These are phyloP conservation scores for Drosophila colorata DNA, from an alignment of 2,888 invertebrate species.

Conservation along the genomic window DNA sequence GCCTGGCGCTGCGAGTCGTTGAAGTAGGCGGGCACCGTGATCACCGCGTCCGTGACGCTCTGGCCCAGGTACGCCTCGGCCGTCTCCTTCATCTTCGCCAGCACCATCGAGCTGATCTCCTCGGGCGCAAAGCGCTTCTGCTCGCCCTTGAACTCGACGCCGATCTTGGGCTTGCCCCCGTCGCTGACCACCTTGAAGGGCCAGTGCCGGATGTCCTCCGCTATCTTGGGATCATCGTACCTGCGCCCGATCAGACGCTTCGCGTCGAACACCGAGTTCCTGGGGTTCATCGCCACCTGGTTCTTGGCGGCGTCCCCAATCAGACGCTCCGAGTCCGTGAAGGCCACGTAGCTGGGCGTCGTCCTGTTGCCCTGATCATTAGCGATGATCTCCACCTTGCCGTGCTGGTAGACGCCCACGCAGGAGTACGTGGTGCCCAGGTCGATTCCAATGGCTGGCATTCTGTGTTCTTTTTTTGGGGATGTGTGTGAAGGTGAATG, in stretches of 20 bases:
- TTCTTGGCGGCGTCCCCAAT: conserved; percentile 92
- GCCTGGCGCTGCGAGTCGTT: conserved; percentile 32
- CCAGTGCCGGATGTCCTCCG: conserved; percentile 97
- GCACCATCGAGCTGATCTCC: conserved; percentile 96
- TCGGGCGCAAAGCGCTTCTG: conserved; percentile 94
- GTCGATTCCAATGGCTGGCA: conserved; percentile 88
- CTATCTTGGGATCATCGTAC: conserved; percentile 94
- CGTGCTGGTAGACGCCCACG: conserved; percentile 92
- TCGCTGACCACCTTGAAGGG: conserved; percentile 95
- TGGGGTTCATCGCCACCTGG: conserved; percentile 95
- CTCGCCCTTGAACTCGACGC: conserved; percentile 95
- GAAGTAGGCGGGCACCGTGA: conserved; percentile 33
- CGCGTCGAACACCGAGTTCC: conserved; percentile 96
- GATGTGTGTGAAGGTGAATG: not conserved
- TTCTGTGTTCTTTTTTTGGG: conserved; percentile 47
- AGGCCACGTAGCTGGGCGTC: conserved; percentile 88
- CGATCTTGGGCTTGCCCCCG: conserved; percentile 92
- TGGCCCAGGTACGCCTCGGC: conserved; percentile 95
- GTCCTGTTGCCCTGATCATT: conserved; percentile 90
- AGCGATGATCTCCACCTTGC: conserved; percentile 93
- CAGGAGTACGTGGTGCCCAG: conserved; percentile 88
- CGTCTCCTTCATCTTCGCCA: conserved; percentile 96
- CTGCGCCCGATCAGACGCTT: conserved; percentile 97
- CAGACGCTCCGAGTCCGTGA: conserved; percentile 92
- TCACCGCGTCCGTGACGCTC: conserved; percentile 92